A percentile compares a stretch with the other conserved stretches of the same genome.
These are phyloP conservation scores for Perca schrenkii DNA, from an alignment of 2,113 vertebrate species.

Conservation along the genomic window DNA sequence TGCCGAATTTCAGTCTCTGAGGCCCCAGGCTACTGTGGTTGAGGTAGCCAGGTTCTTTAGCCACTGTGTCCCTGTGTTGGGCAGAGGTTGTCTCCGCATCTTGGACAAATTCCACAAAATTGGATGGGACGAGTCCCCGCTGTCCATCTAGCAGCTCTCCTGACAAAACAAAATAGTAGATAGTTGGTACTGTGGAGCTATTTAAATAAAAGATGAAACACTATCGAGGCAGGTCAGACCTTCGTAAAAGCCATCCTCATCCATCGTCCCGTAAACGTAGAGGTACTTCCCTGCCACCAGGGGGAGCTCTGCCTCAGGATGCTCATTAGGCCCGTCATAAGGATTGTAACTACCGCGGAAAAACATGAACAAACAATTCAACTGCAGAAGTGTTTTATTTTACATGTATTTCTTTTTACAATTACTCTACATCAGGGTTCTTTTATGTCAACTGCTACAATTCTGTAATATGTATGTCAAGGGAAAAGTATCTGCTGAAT, in stretches of 20 bases:
- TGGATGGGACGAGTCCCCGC: constrained; percentile 95
- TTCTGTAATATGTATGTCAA: constrained; percentile 1
- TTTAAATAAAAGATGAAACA: constrained; percentile 2
- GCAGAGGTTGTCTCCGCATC: constrained; percentile 86
- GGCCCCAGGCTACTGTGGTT: constrained; percentile 85
- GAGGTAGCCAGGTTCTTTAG: constrained; percentile 89
- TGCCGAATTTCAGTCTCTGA: constrained; percentile 69
- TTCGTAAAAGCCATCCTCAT: constrained; percentile 99
- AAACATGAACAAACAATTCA: constrained; percentile 16
- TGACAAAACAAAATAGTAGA: constrained; percentile 66
- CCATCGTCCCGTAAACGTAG: constrained; percentile 98
- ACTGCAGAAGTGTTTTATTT: not conserved
- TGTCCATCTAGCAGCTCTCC: constrained; percentile 97
- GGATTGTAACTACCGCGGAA: constrained; percentile 91
- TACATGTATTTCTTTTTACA: not conserved
- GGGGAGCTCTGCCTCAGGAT: constrained; percentile 97
- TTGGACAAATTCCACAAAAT: constrained; percentile 97
- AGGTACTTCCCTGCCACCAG: constrained; percentile 97
- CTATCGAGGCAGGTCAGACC: constrained; percentile 78
- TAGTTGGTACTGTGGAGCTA: not conserved
- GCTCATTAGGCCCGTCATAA: constrained; percentile 97
- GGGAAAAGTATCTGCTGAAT: constrained; percentile 1
- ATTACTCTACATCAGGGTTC: not conserved
- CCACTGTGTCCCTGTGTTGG: constrained; percentile 77
- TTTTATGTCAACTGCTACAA: constrained; percentile 19